Base-by-base conservation (phyloP, 2,888 invertebrate genomes). In the Oligia latruncula region DNA sequence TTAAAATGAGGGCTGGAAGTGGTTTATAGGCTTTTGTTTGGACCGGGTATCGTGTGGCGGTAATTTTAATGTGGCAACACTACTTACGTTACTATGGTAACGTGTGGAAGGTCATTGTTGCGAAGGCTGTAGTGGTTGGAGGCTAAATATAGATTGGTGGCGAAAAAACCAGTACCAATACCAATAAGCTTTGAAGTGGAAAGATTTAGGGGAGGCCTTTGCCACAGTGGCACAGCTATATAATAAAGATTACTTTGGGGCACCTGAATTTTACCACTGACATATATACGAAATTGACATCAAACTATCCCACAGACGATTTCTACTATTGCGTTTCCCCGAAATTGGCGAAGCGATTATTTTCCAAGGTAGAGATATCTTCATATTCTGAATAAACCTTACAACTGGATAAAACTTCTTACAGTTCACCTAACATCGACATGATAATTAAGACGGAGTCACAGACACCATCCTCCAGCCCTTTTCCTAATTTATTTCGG, bases 1-100 rank as follows among this genome's bases (percentile, higher is more conserved):
- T 93, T 93, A 90, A 92, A 92, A 89, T 87, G 92, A 87, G 88
- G 88, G 86, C 88, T 87, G 90, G 89, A 89, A 88, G 89, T 89
- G 90, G 86, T 87, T 86, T 71, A 85, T 84, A 85, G 84, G 85
- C 85, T 82, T 87, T 89, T 84, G 82, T 84, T 55, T 15, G 58
- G 49, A 72, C 58, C 85, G 82, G 84, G 71, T 76, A 74, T 72
- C 85, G 83, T 74, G 58, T 73, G 76, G 71, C 78, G 64, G 84
- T 78, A 83, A 88, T 82, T 77, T 49, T 82, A 71, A 64, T 66
- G 68, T 64, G 66, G 49, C 70, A 85, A 72, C 62, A 72, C 40
- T 80, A 23, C 46, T 23, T 70, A 29, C 43, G 13, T 29, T 52
- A 29, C 29, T 23, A 58, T 52, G 29, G 43, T 64, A 29, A 29